Evolutionary conservation across 2,113 vertebrate genomes (phyloP).

Genomic region (Onychorhynchus coronatus): DNA sequence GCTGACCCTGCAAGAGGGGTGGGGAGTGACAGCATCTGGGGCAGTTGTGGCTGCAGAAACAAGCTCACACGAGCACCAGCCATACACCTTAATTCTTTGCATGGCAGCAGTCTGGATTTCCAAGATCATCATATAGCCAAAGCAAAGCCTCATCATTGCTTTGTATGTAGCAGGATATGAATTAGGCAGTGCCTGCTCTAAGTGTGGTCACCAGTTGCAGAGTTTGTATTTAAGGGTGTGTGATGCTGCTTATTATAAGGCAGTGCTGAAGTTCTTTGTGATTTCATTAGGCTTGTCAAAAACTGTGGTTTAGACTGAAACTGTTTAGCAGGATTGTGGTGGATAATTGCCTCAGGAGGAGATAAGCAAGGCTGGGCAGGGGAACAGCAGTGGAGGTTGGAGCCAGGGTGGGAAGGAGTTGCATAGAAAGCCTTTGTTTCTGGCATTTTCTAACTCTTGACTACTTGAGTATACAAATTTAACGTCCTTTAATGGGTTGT

Average conservation of each 20-base stretch:
- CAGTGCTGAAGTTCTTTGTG: neutral
- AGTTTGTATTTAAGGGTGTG: neutral
- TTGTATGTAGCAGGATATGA: neutral
- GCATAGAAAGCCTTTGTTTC: neutral
- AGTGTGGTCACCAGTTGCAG: neutral
- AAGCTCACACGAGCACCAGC: neutral
- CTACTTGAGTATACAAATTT: neutral
- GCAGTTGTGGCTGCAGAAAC: neutral
- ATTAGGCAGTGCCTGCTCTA: neutral
- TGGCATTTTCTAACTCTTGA: neutral
- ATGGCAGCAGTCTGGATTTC: neutral
- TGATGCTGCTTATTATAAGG: neutral
- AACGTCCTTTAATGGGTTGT: neutral
- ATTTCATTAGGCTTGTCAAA: neutral
- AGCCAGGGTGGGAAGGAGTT: neutral
- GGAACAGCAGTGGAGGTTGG: neutral
- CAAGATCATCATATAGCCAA: neutral
- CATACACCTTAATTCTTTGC: neutral
- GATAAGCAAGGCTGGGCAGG: no score
- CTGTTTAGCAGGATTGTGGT: neutral
- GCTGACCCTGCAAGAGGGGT: fast-evolving
- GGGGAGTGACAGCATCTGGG: neutral
- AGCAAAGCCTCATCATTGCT: neutral
- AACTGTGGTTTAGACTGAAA: neutral
- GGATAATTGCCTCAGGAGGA: neutral